phyloP scores from a whole-genome alignment of 2,113 vertebrate genomes.

The Grammomys surdaster region DNA sequence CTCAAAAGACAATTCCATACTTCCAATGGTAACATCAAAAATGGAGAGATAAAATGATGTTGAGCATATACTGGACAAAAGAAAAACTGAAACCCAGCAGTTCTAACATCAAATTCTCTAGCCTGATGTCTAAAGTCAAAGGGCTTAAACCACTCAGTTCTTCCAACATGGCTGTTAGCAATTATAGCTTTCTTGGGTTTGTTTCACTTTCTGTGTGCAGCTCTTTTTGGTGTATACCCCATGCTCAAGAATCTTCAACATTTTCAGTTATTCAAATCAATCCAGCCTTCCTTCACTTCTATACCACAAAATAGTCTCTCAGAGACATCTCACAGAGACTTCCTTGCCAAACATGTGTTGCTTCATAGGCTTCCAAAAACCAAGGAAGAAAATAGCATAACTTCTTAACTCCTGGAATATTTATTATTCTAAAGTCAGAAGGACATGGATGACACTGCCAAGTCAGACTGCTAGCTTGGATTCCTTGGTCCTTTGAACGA shows the following conservation, averaged over 20 bases:
- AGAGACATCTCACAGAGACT: neutral
- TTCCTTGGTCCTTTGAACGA: neutral
- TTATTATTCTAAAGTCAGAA: neutral
- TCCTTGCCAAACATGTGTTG: neutral
- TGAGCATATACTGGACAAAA: neutral
- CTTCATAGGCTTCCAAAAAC: neutral
- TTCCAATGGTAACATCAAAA: neutral
- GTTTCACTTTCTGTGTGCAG: neutral
- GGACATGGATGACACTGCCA: neutral
- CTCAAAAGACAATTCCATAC: neutral
- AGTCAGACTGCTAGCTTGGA: neutral
- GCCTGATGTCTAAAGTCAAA: neutral
- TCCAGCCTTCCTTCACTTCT: neutral
- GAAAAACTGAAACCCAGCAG: neutral
- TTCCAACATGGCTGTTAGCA: neutral
- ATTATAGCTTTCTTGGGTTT: neutral
- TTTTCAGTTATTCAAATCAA: neutral
- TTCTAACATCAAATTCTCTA: neutral
- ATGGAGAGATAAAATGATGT: neutral
- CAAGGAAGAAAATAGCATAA: neutral
- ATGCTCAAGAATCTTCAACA: neutral
- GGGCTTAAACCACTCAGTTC: too few relatives aligned
- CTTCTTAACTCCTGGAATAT: neutral
- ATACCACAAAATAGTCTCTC: neutral
- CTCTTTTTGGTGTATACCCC: neutral